Base-by-base conservation (phyloP, 2,888 invertebrate species). In the Melitaea athalia region DNA sequence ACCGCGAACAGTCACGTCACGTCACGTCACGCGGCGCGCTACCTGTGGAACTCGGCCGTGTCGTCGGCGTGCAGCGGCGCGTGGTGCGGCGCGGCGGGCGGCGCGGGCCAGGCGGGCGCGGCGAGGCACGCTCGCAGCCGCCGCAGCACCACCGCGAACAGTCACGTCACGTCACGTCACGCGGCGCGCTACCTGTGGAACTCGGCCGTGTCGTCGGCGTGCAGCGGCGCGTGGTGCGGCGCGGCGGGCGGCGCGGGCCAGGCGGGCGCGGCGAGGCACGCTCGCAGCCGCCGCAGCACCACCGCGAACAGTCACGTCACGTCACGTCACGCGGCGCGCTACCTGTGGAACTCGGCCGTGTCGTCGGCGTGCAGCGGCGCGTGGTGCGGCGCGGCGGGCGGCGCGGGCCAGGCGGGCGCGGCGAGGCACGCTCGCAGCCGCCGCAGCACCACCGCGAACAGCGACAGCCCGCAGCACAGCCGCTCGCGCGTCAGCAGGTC, bases 301-400 rank as follows among this genome's bases (percentile, higher is more conserved):
- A n/a, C n/a, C n/a, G n/a, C n/a, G n/a, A n/a, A n/a, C n/a, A n/a
- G 11, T 63, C 97, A 0, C 45, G 45, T 45, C 45, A 1, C 45
- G 45, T 45, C 45, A 5, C 45, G 45, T 45, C 45, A 12, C 45
- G 45, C n/a, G n/a, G n/a, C 47, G 10, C 43, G 43, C n/a, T n/a
- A 49, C 47, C 47, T 80, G 96, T 99, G 99, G 89, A 99, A 99
- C 93, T 99, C 99, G 1, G 96, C 96, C 82, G 99, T 99, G 87
- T 99, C 99, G 85, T 99, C 99, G 0, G 99, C 96, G 85, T 98
- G 98, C 93, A 98, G 97, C 15, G 99, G 98, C 68, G 98, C 98
- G 87, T 99, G 99, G 62, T 96, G 95, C 42, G 98, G 98, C 14
- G 96, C 96, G 31, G 88, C 80, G 68, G 98, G 97, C 93, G 99